Evolutionary conservation across 2,888 invertebrate genomes (phyloP), one percentile per base, ranked within the genome.

Genomic region (Ophion costatus): DNA sequence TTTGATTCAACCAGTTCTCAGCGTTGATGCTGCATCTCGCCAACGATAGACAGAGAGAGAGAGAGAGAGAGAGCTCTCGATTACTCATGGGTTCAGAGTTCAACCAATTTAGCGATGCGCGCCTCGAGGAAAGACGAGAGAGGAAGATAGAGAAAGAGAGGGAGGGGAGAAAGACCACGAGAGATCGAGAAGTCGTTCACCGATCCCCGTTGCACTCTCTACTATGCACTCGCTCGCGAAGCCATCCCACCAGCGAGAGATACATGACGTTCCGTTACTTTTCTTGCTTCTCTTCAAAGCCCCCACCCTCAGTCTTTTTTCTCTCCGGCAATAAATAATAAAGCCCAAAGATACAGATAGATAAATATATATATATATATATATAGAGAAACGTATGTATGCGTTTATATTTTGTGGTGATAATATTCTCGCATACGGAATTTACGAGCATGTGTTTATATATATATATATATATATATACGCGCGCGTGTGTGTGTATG

Each of bases 41-140:
- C 10, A 42, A 57, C 69, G 24, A 17, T 38, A 17, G 56, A 69
- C 66, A 42, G 71, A 87, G 33, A 79, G 86, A 87, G 64, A 75
- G 79, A 10, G 70, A 70, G 80, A 51, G 80, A 87, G 85, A 81
- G 87, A 83, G 84, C 85, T 83, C 84, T 87, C 90, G 90, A 91
- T 91, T 89, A 89, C 89, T 90, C 89, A 85, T 85, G 85, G 82
- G 80, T 90, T 88, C 91, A 88, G 89, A 91, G 91, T 91, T 91
- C 91, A 88, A 85, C 86, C 90, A 91, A 91, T 90, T 91, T 88
- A 89, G 88, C 86, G 82, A 83, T 67, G 83, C 80, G 76, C 66
- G 80, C 67, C 66, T 29, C 79, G 24, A 71, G 66, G 63, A 80
- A 66, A 67, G 64, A 73, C 56, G 71, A 73, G 64, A 61, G n/a